Percentiles rank a stretch among this genome's conserved stretches.
Conservation (phyloP, 1,140 invertebrate species). For the Choristoneura fumiferana region DNA sequence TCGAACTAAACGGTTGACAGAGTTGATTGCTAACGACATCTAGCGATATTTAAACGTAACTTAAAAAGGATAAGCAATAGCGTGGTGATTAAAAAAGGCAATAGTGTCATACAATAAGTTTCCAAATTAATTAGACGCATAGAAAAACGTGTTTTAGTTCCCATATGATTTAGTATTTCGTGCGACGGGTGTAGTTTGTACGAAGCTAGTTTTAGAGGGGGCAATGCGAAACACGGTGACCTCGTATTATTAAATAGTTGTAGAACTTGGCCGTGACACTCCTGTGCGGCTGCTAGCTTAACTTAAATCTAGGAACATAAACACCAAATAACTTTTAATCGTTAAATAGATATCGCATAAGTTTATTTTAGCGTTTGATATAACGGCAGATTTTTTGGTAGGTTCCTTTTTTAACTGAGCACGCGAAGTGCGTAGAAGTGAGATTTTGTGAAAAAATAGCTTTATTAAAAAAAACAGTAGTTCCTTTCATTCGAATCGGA, state of each 20-base stretch:
- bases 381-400: conserved; percentile 1
- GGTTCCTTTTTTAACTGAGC: background rate
- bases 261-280: conserved; percentile 12
- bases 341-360: conserved; percentile 32
- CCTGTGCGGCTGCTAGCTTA: conserved; percentile 16
- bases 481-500: conserved; percentile 5
- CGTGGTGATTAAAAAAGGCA: conserved; percentile 3
- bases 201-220: conserved; percentile 7
- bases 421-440: conserved; percentile 1
- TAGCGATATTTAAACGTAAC: too few species aligned
- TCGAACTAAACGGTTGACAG: too few species aligned
- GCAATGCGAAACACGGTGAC: conserved; percentile 20
- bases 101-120: background rate
- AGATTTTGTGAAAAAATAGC: conserved; percentile 11
- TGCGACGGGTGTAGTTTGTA: conserved; percentile 4
- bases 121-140: background rate
- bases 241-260: conserved; percentile 27
- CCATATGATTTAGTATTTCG: conserved; percentile 2
- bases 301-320: conserved; percentile 58
- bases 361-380: conserved; percentile 31
- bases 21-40: too few species aligned
- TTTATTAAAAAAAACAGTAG: conserved; percentile 10
- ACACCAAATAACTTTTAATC: conserved; percentile 65
- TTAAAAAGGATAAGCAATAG: background rate
- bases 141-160: background rate